A percentile compares a stretch with the other conserved stretches of the same genome.
Conservation (phyloP, 2,113 vertebrate genomes). For the Sclerurus mexicanus region DNA sequence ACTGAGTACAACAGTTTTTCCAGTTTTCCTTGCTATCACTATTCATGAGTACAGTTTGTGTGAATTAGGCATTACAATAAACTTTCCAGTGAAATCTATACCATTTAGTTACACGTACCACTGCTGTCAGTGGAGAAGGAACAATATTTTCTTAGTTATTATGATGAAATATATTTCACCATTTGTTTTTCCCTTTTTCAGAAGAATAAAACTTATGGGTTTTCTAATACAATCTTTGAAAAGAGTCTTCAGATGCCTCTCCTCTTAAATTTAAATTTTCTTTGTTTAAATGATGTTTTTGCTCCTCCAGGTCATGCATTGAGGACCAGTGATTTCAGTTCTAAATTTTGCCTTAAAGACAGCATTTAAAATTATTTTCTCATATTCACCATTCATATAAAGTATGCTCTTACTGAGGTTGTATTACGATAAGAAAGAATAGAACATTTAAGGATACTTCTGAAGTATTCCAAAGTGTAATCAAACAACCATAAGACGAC, state of each 20-base stretch:
- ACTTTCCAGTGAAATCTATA: neutral
- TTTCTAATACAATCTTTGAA: neutral
- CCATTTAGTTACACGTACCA: neutral
- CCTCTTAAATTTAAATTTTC: neutral
- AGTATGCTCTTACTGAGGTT: neutral
- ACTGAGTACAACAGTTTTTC: neutral
- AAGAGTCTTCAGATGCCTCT: neutral
- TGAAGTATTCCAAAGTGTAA: neutral
- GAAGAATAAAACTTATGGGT: neutral
- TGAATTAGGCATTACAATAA: neutral
- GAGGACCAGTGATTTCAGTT: neutral
- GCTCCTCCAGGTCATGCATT: neutral
- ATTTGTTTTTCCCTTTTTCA: neutral
- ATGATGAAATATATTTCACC: neutral
- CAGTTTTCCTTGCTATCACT: neutral
- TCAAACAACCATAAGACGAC: neutral
- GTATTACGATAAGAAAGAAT: neutral
- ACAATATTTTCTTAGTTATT: neutral
- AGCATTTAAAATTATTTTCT: neutral
- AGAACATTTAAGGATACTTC: neutral
- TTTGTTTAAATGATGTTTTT: neutral
- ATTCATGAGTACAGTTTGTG: neutral
- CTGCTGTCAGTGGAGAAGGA: neutral
- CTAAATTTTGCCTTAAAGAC: neutral
- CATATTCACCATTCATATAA: neutral